Evolutionary conservation across 1,140 invertebrate species (phyloP), one percentile per base, ranked within the genome.

Genomic region (Plodia interpunctella): DNA sequence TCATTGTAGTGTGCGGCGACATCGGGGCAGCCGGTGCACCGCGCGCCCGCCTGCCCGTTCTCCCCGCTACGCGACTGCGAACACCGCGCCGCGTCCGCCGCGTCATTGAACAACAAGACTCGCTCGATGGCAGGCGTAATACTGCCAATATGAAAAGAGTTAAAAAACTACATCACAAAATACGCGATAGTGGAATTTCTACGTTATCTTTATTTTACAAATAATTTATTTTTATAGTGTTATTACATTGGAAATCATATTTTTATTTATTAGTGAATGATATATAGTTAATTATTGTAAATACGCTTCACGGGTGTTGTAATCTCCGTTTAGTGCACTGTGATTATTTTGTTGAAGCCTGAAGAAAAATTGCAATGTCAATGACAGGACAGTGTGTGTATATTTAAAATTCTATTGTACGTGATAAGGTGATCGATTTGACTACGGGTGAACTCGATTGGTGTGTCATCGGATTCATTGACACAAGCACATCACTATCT

Each of bases 181-280:
- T 72, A 83, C 83, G 82, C 82, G 83, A 87, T 89, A 89, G 84
- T 89, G 76, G 77, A 87, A 85, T 83, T 85, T 83, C 86, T 79
- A 88, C 79, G 81, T 88, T 88, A 84, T 86, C 72, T 77, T 83
- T 85, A 78, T 82, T 86, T 85, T 81, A 80, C 68, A 87, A 81
- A 83, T 85, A 82, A 86, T 87, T 88, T 88, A 89, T 87, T 89
- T 88, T 89, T 87, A 89, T 87, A 89, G 87, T 87, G 87, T 87
- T 87, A 84, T 75, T 81, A 72, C 75, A 78, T 78, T 75, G 59
- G 77, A 82, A 80, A 78, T 66, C 72, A 87, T 83, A 88, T 85
- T 82, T 79, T 89, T 87, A 89, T 87, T 89, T 89, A 87, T 85
- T 89, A 89, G 87, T 87, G 84, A 87, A 89, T 85, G 66, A 80